These are phyloP conservation scores for Idaea straminata DNA, from an alignment of 2,888 invertebrate species.

Conservation along the genomic window DNA sequence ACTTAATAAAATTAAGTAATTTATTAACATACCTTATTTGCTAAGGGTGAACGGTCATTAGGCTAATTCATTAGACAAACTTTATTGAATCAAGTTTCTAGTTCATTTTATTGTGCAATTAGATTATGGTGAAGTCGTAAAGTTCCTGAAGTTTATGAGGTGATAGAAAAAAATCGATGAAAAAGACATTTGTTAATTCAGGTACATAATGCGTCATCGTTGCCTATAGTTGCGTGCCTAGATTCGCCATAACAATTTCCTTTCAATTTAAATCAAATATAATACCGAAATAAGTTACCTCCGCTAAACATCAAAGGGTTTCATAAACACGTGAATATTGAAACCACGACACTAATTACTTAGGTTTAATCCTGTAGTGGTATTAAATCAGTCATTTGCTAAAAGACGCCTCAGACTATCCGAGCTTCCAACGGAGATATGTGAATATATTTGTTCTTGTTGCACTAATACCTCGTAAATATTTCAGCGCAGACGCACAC, in stretches of 20 bases:
- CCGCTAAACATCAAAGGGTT: conserved; percentile 45
- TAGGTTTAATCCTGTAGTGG: conserved; percentile 49
- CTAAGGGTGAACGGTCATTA: conserved; percentile 47
- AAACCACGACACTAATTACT: conserved; percentile 52
- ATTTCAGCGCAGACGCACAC: conserved; percentile 69
- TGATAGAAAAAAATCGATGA: not conserved
- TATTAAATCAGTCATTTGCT: conserved; percentile 69
- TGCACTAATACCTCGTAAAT: conserved; percentile 77
- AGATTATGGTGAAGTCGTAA: not conserved
- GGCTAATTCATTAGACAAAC: conserved; percentile 32
- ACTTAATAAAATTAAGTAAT: conserved; percentile 78
- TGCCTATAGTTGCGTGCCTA: not conserved
- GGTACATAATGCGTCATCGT: not conserved
- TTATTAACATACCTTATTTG: conserved; percentile 67
- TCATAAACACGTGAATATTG: conserved; percentile 36
- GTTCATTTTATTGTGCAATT: not conserved
- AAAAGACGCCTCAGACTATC: conserved; percentile 48
- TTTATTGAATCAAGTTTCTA: conserved; percentile 17
- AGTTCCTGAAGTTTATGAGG: not conserved
- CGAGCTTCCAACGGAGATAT: conserved; percentile 36
- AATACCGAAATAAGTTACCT: conserved; percentile 22
- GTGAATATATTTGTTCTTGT: conserved; percentile 56
- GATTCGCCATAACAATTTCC: conserved; percentile 9
- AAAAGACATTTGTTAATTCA: not conserved
- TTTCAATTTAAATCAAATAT: conserved; percentile 19